Evolutionary conservation across 2,888 invertebrate species (phyloP), one percentile per base, ranked within the genome.

Genomic region (Amphipyra berbera): DNA sequence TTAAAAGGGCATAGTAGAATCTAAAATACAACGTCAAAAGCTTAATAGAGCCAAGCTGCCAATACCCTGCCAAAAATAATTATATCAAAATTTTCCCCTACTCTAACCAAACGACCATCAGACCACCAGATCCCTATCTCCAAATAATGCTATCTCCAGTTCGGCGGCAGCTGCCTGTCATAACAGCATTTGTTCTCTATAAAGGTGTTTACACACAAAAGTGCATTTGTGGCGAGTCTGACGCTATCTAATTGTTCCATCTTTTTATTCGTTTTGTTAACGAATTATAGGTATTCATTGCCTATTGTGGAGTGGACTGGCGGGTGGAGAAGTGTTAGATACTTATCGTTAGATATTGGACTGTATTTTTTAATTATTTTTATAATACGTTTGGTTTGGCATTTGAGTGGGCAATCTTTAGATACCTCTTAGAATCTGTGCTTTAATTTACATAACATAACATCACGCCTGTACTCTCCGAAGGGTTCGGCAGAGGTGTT

Each of bases 171-270:
- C 93, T 94, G 94, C 84, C 81, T 86, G 92, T 92, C 92, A 90
- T 86, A 92, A 92, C 89, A 91, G 86, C 89, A 87, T 87, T 89
- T 90, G 88, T 91, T 87, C 85, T 63, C 78, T 81, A 90, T 90
- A 93, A 94, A 94, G 93, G 94, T 94, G 94, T 92, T 91, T 89
- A 83, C 86, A 85, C 81, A 91, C 90, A 90, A 89, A 85, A 88
- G 86, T 84, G 77, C 70, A 72, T 80, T 81, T 79, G 76, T 76
- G 57, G 45, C 33, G 13, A 68, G 56, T 71, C 79, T 79, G 88
- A 88, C 89, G 82, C 64, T 92, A 93, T 94, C 93, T 79, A 85
- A 86, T 86, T 90, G 88, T 89, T 86, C 82, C 87, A 92, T 92
- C 92, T 90, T 91, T 93, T 91, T 92, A 91, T 90, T 81, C 80